These are phyloP conservation scores for Danaus melanippus DNA, from an alignment of 1,140 invertebrate species.

Conservation along the genomic window DNA sequence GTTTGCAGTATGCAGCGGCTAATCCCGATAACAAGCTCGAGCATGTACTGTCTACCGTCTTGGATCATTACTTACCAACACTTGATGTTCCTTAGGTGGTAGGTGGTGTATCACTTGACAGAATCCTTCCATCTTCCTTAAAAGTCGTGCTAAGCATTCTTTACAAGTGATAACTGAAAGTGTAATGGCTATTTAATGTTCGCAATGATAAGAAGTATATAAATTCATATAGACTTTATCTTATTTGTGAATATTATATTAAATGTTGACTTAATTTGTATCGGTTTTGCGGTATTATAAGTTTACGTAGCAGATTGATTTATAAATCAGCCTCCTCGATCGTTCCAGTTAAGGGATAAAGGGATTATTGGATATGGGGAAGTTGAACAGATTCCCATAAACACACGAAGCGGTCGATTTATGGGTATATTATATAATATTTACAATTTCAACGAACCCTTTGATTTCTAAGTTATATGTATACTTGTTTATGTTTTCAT, in stretches of 20 bases:
- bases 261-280: too few relatives aligned
- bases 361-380: slow-evolving; percentile 19
- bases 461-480: background rate
- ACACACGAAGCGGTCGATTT: slow-evolving; percentile 13
- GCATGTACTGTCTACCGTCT: background rate
- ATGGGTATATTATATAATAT: slow-evolving; percentile 12
- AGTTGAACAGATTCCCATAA: slow-evolving; percentile 15
- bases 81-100: too few relatives aligned
- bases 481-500: too few relatives aligned
- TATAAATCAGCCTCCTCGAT: slow-evolving; percentile 19
- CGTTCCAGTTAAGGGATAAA: slow-evolving; percentile 17
- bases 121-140: too few relatives aligned
- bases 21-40: slow-evolving; percentile 28
- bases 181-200: too few relatives aligned
- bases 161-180: too few relatives aligned
- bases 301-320: slow-evolving; percentile 10
- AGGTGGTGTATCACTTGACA: too few relatives aligned
- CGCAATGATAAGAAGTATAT: too few relatives aligned
- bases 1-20: slow-evolving; percentile 10
- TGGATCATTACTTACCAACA: too few relatives aligned
- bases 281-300: slow-evolving; percentile 5
- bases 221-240: too few relatives aligned
- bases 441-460: slow-evolving; percentile 1
- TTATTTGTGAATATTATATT: too few relatives aligned
- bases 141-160: too few relatives aligned